Evolutionary conservation across 2,888 invertebrate species (phyloP).

Genomic region (Coelopa pilipes): DNA sequence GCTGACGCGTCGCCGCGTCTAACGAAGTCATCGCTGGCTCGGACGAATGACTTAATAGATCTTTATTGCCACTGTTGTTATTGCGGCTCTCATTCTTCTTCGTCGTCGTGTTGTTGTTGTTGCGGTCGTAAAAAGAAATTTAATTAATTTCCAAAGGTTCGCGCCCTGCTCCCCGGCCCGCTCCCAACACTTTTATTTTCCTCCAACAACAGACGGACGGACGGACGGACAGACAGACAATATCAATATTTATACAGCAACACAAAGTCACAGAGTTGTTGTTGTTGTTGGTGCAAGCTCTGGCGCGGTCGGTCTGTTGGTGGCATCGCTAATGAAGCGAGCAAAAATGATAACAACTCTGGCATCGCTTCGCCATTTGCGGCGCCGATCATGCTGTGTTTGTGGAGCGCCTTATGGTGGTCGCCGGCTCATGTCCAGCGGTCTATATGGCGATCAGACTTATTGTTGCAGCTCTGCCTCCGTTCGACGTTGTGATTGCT

Average conservation of each 20-base stretch:
- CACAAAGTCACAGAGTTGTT: not conserved
- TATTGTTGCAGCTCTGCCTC: not conserved
- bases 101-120: too few species aligned
- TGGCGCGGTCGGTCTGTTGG: constrained; percentile 12
- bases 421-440: not conserved
- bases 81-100: too few species aligned
- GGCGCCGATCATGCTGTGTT: constrained; percentile 23
- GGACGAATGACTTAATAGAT: not conserved
- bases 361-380: constrained; percentile 11
- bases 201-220: not conserved
- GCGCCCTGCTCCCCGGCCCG: not conserved
- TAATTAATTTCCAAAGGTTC: not conserved
- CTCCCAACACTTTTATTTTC: constrained; percentile 34
- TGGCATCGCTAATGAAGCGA: constrained; percentile 30
- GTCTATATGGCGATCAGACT: not conserved
- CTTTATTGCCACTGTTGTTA: not conserved
- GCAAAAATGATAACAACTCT: constrained; percentile 34
- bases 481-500: not conserved
- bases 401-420: constrained; percentile 24
- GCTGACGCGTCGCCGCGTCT: not conserved
- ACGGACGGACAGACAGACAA: not conserved
- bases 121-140: constrained; percentile 6
- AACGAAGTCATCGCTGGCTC: not conserved
- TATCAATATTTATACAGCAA: not conserved
- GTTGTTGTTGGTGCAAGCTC: not conserved